Evolutionary conservation across 2,888 invertebrate species (phyloP).

Genomic region (Calameuta pallipes): DNA sequence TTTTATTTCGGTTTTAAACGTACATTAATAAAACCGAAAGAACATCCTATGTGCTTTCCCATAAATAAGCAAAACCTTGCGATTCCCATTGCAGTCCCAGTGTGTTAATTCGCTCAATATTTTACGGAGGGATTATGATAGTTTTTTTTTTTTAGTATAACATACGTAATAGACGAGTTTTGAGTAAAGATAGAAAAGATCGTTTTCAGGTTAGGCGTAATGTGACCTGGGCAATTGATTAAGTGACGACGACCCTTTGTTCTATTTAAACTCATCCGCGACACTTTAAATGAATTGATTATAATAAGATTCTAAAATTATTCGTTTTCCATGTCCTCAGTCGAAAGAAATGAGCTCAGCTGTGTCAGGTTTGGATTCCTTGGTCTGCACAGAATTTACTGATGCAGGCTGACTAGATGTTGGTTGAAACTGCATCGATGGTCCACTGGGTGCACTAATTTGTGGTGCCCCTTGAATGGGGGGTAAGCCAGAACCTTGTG

Average conservation of each 20-base stretch:
- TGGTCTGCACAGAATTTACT: constrained; percentile 35
- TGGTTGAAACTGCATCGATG: constrained; percentile 40
- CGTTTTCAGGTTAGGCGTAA: neutral
- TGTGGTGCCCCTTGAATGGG: constrained; percentile 38
- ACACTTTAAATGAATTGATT: neutral
- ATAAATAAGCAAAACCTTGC: neutral
- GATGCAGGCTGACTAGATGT: constrained; percentile 24
- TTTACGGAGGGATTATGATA: neutral
- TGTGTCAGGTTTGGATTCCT: constrained; percentile 70
- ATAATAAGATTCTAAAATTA: neutral
- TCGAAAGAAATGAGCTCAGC: constrained; percentile 88
- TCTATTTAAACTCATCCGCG: neutral
- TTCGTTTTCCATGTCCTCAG: constrained; percentile 55
- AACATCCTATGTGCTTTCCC: neutral
- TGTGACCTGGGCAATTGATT: neutral
- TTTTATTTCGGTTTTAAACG: neutral
- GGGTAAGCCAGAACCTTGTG: constrained; percentile 26
- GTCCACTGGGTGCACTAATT: constrained; percentile 33
- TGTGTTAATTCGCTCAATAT: neutral
- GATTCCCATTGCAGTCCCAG: neutral
- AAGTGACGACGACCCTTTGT: neutral
- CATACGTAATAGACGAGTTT: neutral
- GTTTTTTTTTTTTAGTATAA: neutral
- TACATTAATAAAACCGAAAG: neutral
- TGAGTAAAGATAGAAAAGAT: neutral